These are phyloP conservation scores for Microcebus jonahi DNA, from an alignment of 2,113 vertebrate genomes.

Conservation along the genomic window DNA sequence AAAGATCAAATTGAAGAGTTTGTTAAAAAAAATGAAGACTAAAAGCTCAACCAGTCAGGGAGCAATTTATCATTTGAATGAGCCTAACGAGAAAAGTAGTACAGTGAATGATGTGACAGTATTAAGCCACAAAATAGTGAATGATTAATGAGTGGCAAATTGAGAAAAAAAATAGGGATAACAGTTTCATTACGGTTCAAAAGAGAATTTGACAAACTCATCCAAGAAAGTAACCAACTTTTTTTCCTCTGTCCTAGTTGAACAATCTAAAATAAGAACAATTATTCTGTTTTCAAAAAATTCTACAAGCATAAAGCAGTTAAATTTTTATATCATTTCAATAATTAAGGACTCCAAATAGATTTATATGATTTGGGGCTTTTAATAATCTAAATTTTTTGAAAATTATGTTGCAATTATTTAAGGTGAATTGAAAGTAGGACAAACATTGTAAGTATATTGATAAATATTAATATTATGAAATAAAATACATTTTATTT, in stretches of 20 bases:
- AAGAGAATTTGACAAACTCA: background rate
- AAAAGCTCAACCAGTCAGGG: background rate
- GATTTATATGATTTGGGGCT: background rate
- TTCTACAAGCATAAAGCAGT: background rate
- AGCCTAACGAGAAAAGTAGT: background rate
- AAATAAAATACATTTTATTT: background rate
- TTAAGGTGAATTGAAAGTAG: background rate
- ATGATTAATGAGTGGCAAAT: background rate
- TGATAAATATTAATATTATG: background rate
- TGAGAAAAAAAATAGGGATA: background rate
- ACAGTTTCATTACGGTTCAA: background rate
- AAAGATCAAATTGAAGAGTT: background rate
- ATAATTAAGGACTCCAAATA: constrained; percentile 5
- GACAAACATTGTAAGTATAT: background rate
- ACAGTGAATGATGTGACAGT: background rate
- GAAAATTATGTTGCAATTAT: background rate
- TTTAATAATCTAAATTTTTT: background rate
- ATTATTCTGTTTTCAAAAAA: background rate
- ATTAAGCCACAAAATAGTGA: background rate
- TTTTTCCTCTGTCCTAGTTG: background rate
- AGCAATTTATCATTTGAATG: background rate
- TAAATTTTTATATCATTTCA: background rate
- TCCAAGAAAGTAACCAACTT: background rate
- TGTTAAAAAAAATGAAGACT: background rate
- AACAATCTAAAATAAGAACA: background rate